Base-by-base conservation (phyloP, 2,888 invertebrate genomes). In the Biston stratarius region DNA sequence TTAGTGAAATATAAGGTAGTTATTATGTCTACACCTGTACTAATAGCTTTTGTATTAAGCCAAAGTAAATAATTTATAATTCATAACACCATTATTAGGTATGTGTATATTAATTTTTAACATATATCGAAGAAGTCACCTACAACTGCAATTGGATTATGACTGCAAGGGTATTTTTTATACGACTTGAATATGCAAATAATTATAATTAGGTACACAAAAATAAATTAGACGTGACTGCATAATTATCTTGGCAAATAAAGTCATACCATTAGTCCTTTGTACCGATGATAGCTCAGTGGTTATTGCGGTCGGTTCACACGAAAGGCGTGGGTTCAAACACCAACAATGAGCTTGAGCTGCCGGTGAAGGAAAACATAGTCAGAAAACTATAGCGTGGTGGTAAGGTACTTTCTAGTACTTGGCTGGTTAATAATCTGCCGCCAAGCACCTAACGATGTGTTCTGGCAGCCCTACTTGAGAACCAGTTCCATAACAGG, bases 121-220 rank as follows among this genome's bases (percentile, higher is more conserved):
- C n/a, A 42, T 55, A 12, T 55, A 7, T 24, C 42, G 36, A 53
- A 33, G 33, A 42, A 48, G 55, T 62, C 56, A 57, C 57, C 56
- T 57, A 60, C 40, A 60, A 11, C 40, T 49, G 5, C 42, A 33
- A 12, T 24, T 33, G 9, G 14, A 33, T 24, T n/a, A 12, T 33
- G n/a, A 51, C 14, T 34, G 42, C 63, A 63, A 63, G 57, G 49
- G 57, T 44, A 63, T 57, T 57, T 56, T 45, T 62, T 48, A 55
- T 3, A 33, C 14, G 33, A 57, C n/a, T 59, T 52, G 40, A 38
- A 36, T 57, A 45, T n/a, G 45, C 14, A 58, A 57, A 52, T 52
- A 49, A 51, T 15, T 34, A 49, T 45, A 55, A 33, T 47, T 48
- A n/a, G n/a, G n/a, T n/a, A 57, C 38, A 40, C 59, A 49, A 59